Base-by-base conservation (phyloP, 2,888 invertebrate species). In the Endomychus coccineus region DNA sequence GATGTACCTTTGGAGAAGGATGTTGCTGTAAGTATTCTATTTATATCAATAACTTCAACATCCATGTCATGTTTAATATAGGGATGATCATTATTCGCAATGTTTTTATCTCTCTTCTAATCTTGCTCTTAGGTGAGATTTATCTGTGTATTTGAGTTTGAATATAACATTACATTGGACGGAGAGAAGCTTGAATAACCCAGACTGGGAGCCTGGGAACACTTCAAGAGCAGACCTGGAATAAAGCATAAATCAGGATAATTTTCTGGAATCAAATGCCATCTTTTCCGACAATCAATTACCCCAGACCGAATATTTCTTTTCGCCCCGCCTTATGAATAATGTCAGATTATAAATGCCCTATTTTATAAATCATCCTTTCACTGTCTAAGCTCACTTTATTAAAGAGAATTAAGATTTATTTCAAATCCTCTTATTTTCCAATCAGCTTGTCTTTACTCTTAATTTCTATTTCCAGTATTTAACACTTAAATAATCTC, bases 281-380 rank as follows among this genome's bases (percentile, higher is more conserved):
- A 51, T 56, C 49, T 50, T 51, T 50, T 49, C 52, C 50, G 50
- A 57, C 57, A 58, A 59, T 59, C 58, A 59, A 59, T 59, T 59
- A 57, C 52, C 45, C 49, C 45, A 49, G 36, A 38, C 43, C 45
- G 46, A 48, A 50, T 52, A 55, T 52, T 55, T 55, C 52, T 51
- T 47, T 45, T 49, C 42, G 47, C 41, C 43, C 41, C 43, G 40
- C 39, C 45, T 49, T 52, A 55, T 56, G 56, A 58, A 58, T 58
- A 54, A 54, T 50, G 46, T 36, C 38, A 43, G 50, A 54, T 57
- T 52, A 58, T 58, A 57, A 56, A 58, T 55, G 54, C 45, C 48
- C 48, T 47, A 53, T 55, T 54, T 54, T 52, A 56, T 56, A 58
- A 59, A 58, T 58, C 58, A 56, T 54, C 42, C 48, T 40, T 46